phyloP scores from a whole-genome alignment of 2,888 invertebrate species.

The Heliconius ismenius region DNA sequence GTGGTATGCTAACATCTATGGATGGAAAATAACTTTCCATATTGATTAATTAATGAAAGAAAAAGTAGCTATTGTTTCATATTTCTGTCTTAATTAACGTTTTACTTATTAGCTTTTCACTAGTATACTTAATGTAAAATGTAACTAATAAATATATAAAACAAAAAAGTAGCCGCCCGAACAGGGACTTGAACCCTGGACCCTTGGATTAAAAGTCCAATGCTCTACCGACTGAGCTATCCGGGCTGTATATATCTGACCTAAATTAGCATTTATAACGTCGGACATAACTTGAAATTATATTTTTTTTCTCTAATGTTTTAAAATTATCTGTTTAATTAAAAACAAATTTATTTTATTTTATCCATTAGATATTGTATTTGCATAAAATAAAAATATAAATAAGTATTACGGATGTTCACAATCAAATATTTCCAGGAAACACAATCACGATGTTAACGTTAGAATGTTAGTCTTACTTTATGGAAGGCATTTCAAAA shows the following conservation, averaged over 20 bases:
- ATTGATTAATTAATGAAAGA: conserved; percentile 32
- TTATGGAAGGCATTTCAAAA: conserved; percentile 32
- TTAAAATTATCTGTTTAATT: neutral
- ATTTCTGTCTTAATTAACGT: neutral
- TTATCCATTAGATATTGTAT: neutral
- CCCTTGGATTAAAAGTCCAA: conserved; percentile 88
- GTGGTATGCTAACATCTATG: conserved; percentile 32
- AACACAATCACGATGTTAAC: conserved; percentile 9
- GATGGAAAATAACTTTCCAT: conserved; percentile 43
- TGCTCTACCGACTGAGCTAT: conserved; percentile 83
- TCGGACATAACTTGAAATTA: neutral
- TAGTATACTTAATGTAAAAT: neutral
- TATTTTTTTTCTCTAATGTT: neutral
- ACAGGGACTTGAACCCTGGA: conserved; percentile 90
- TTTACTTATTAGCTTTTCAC: neutral
- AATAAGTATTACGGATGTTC: neutral
- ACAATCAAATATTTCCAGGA: conserved; percentile 9
- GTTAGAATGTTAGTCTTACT: conserved; percentile 21
- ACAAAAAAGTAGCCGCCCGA: conserved; percentile 75
- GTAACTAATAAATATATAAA: neutral
- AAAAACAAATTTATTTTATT: neutral
- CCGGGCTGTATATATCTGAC: conserved; percentile 61
- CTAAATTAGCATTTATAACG: conserved; percentile 30
- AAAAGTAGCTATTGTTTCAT: conserved; percentile 31
- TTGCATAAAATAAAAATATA: neutral